A percentile compares a stretch with the other conserved stretches of the same genome.
These are phyloP conservation scores for Hirundo rustica DNA, from an alignment of 2,797 vertebrate genomes.

Conservation along the genomic window DNA sequence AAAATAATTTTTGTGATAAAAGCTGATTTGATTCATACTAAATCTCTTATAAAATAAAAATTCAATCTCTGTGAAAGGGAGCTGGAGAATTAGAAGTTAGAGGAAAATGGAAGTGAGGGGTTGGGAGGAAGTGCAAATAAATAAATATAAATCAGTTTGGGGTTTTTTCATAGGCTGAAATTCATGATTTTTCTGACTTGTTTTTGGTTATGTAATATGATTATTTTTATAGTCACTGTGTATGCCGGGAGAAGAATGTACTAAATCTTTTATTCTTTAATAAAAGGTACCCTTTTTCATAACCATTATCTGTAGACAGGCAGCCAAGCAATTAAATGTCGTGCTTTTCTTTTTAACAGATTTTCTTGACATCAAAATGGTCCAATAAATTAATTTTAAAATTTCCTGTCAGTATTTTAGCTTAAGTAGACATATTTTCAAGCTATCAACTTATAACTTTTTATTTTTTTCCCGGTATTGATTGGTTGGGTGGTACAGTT, in stretches of 20 bases:
- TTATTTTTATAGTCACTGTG: neutral
- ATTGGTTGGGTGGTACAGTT: neutral
- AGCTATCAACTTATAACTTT: neutral
- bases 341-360: neutral
- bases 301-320: neutral
- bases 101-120: neutral
- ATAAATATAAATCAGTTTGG: neutral
- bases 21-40: neutral
- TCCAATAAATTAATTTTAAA: neutral
- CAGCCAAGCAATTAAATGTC: neutral
- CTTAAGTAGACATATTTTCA: neutral
- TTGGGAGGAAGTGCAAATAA: neutral
- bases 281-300: neutral
- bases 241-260: neutral
- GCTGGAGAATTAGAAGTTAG: neutral
- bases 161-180: neutral
- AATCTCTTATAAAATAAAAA: neutral
- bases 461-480: neutral
- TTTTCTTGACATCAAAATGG: neutral
- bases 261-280: neutral
- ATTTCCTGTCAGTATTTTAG: neutral
- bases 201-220: neutral
- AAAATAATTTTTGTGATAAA: neutral
- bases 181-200: neutral
- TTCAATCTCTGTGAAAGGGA: neutral